Evolutionary conservation across 2,113 vertebrate species (phyloP), one percentile per base, ranked within the genome.

Genomic region (Columbina picui): DNA sequence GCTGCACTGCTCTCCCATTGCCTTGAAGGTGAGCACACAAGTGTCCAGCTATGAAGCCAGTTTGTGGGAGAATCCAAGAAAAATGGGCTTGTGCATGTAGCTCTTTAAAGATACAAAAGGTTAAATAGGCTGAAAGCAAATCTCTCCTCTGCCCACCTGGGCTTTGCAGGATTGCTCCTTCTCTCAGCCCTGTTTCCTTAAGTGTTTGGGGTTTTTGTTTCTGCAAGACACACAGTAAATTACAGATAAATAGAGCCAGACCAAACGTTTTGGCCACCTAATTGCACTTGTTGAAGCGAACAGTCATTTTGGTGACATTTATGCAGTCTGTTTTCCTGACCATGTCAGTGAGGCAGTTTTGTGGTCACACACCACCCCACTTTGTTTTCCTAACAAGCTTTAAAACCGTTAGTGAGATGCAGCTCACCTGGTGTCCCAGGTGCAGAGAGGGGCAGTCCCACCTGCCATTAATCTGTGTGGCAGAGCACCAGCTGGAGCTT

Each of bases 241-340:
- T 22, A 34, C 7, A 63, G n/a, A 57, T 14, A 45, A 43, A 41
- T 5, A 12, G n/a, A n/a, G 16, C 17, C 39, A 45, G 29, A 7
- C 7, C 1, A 2, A 50, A 13, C 1, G 2, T 20, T 32, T 65
- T 22, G 76, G 36, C 16, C 12, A 4, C 38, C 5, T 49, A 12
- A 43, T 55, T 17, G 7, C 12, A 12, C 2, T 8, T 8, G 16
- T 36, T 7, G 53, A 91, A 80, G 27, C 6, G 7, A 19, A 12
- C 0, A 3, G 16, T 41, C 9, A n/a, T 52, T 73, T 78, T 0
- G 0, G 36, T 5, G 34, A 14, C 2, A 0, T 36, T 18, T 55
- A 52, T 39, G 21, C 6, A 8, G 5, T 18, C 34, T 47, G 3
- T 59, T 76, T 70, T 43, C 32, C 22, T 30, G 57, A 4, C 7